phyloP scores from a whole-genome alignment of 2,797 vertebrate species.

The Monodelphis domestica region DNA sequence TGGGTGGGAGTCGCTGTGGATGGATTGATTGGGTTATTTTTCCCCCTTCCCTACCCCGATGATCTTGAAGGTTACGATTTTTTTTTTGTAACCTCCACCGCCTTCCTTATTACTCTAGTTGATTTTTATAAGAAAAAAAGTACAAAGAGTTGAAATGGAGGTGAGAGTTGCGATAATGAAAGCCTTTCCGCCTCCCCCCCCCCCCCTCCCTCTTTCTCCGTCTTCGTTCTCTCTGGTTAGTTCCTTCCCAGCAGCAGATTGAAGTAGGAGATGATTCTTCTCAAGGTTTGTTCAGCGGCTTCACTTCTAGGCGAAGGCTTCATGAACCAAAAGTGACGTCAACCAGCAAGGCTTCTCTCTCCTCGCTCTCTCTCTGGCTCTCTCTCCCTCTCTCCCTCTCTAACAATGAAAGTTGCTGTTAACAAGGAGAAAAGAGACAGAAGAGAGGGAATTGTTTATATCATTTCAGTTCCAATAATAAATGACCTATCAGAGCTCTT shows the following conservation, averaged over 20 bases:
- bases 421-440: constrained; percentile 69
- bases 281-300: constrained; percentile 96
- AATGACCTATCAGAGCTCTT: constrained; percentile 78
- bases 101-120: constrained; percentile 69
- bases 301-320: constrained; percentile 93
- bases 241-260: constrained; percentile 94
- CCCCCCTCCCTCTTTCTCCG: constrained; percentile 75
- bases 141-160: constrained; percentile 73
- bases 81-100: constrained; percentile 45
- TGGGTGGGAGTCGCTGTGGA: constrained; percentile 72
- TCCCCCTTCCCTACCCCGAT: constrained; percentile 47
- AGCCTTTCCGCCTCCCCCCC: constrained; percentile 65
- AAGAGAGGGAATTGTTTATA: constrained; percentile 75
- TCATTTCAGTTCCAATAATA: constrained; percentile 77
- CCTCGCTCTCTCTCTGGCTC: constrained; percentile 74
- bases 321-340: constrained; percentile 91
- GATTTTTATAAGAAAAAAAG: constrained; percentile 75
- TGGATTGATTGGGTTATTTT: constrained; percentile 30
- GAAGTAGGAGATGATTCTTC: constrained; percentile 92
- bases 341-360: constrained; percentile 86
- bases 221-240: constrained; percentile 86
- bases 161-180: constrained; percentile 63
- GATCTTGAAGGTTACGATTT: constrained; percentile 64
- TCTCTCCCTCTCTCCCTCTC: constrained; percentile 60
- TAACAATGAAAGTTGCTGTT: constrained; percentile 93